Conservation (phyloP, 2,888 invertebrate species). For the Caenorhabditis drosophilae region DNA sequence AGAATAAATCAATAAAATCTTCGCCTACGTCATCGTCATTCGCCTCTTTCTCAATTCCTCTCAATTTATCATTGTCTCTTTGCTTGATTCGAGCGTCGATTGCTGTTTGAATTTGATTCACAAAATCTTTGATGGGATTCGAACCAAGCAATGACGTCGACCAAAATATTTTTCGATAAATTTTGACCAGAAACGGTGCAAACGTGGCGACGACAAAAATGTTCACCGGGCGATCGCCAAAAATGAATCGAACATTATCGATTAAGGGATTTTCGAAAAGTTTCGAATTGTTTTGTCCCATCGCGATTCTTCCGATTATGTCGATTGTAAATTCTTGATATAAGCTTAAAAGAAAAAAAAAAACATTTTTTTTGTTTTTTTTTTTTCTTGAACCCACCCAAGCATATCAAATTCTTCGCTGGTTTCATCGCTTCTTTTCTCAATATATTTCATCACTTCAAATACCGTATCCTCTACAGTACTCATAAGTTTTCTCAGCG, state of each 20-base stretch:
- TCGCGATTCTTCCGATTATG: conserved; percentile 46
- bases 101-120: conserved; percentile 18
- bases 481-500: conserved; percentile 70
- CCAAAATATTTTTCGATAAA: conserved; percentile 1
- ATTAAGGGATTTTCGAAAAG: conserved; percentile 25
- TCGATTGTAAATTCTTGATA: conserved; percentile 55
- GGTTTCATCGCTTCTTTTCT: conserved; percentile 8
- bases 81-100: conserved; percentile 30
- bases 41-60: conserved; percentile 19
- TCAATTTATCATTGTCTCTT: conserved; percentile 6
- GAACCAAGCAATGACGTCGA: not conserved
- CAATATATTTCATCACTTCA: conserved; percentile 28
- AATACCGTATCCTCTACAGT: conserved; percentile 36
- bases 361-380: too few relatives aligned
- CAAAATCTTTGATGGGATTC: conserved; percentile 10
- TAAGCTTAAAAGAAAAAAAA: conserved; percentile 23
- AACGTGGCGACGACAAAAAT: conserved; percentile 14
- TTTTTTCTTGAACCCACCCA: not conserved
- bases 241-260: conserved; percentile 1
- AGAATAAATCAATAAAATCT: conserved; percentile 58
- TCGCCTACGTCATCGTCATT: conserved; percentile 20
- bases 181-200: conserved; percentile 5
- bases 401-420: not conserved
- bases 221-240: conserved; percentile 17
- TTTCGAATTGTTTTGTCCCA: conserved; percentile 38